Conservation (phyloP, 1,140 invertebrate species). For the Oncopodura yosiiana region DNA sequence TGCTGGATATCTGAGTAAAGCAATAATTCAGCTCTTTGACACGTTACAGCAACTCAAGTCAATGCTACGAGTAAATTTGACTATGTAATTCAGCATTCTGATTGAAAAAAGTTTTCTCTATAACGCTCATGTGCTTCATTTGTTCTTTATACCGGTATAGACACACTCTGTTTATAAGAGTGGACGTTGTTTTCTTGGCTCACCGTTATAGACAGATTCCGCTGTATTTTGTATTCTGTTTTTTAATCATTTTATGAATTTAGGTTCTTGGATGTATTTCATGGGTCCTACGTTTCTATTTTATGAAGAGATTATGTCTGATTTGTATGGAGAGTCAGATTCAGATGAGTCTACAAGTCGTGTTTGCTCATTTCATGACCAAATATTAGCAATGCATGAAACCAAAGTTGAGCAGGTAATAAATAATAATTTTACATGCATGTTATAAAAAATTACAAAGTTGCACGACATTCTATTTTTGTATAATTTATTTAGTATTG, state of each 20-base stretch:
- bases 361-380: conserved; percentile 24
- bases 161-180: too few species aligned
- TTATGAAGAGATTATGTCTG: conserved; percentile 17
- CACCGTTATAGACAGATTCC: too few species aligned
- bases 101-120: too few species aligned
- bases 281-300: conserved; percentile 22
- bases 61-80: too few species aligned
- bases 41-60: too few species aligned
- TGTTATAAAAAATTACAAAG: neutral
- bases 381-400: conserved; percentile 21
- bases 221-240: neutral
- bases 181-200: too few species aligned
- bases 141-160: too few species aligned
- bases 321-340: neutral
- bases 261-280: conserved; percentile 21
- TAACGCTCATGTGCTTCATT: too few species aligned
- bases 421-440: neutral
- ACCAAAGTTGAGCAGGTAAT: conserved; percentile 25
- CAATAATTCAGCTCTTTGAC: too few species aligned
- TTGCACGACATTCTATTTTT: neutral
- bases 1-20: too few species aligned
- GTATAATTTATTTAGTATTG: conserved; percentile 11
- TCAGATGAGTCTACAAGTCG: neutral
- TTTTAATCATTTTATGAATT: neutral
- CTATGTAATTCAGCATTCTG: too few species aligned